Evolutionary conservation across 2,888 invertebrate species (phyloP), one percentile per base, ranked within the genome.

Genomic region (Sarcophaga rosellei): DNA sequence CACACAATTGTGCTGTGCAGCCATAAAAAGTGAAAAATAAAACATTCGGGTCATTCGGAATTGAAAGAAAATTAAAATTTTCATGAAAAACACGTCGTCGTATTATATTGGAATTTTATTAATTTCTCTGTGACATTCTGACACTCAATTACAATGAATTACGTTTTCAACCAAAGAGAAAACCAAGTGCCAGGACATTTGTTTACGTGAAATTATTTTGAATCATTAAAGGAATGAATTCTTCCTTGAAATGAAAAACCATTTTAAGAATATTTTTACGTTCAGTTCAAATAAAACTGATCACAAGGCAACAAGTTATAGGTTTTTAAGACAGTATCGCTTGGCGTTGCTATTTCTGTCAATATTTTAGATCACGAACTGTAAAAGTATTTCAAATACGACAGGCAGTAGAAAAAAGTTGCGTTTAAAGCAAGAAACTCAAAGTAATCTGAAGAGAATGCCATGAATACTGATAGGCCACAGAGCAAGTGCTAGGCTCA

Each of bases 81-180:
- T 35, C 25, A 78, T 68, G 62, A 25, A 78, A 53, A 12, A 68
- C 83, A 74, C 83, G 74, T 83, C 35, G 8, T 35, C 78, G 57
- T 35, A 69, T 83, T 78, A 78, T 69, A 68, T 69, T 68, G 68
- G 63, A 69, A 78, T 78, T 83, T 83, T 83, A 83, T 74, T 83
- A 83, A 78, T 83, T 78, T 74, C 61, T 78, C 73, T 78, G 63
- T 74, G 83, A 83, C 78, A 74, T 61, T 21, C 15, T 83, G 82
- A 83, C 82, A 83, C 66, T 25, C 45, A 62, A 73, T 65, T 65
- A 15, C 25, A 70, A 75, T 81, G 81, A 70, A 74, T 61, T 69
- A 78, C 61, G 47, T 69, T 78, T 25, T 44, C 47, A 74, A 47
- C 17, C 23, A 44, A 66, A 35, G 8, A 66, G 3, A 70, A 47